These are phyloP conservation scores for Triplophysa siluroides DNA, from an alignment of 2,113 vertebrate species.

Conservation along the genomic window DNA sequence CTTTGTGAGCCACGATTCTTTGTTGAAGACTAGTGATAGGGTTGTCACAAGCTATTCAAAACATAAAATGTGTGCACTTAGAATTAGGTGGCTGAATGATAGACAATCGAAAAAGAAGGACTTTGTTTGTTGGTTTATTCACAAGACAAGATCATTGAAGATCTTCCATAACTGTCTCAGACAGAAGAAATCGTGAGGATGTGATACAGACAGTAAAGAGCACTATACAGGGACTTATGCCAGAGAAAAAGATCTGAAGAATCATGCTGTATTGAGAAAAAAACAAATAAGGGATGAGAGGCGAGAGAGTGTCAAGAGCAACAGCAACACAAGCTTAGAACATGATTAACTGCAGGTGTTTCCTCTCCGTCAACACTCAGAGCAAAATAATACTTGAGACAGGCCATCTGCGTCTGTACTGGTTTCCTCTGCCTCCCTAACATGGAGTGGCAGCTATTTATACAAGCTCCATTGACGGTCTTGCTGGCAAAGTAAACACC, in stretches of 20 bases:
- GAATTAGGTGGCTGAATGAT: too few species aligned
- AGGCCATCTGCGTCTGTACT: constrained; percentile 57
- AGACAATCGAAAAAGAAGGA: too few species aligned
- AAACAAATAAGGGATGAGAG: constrained; percentile 5
- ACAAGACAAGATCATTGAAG: neutral
- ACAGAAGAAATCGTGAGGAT: neutral
- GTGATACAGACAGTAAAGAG: neutral
- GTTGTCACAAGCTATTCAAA: too few species aligned
- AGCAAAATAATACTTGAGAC: constrained; percentile 63
- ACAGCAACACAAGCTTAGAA: constrained; percentile 37
- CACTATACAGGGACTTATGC: neutral
- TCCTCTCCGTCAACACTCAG: constrained; percentile 61
- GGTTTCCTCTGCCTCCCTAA: constrained; percentile 40
- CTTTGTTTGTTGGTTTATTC: too few species aligned
- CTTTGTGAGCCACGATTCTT: too few species aligned
- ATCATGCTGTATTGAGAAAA: neutral
- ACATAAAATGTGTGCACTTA: too few species aligned
- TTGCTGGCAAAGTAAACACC: constrained; percentile 45
- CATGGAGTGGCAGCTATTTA: constrained; percentile 40
- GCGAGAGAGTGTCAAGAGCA: neutral
- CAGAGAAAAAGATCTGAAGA: neutral
- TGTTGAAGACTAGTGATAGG: too few species aligned
- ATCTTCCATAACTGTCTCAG: neutral
- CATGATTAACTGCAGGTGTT: constrained; percentile 66
- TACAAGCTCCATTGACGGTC: constrained; percentile 39